Base-by-base conservation (phyloP, 2,113 vertebrate genomes). In the Nerophis ophidion region DNA sequence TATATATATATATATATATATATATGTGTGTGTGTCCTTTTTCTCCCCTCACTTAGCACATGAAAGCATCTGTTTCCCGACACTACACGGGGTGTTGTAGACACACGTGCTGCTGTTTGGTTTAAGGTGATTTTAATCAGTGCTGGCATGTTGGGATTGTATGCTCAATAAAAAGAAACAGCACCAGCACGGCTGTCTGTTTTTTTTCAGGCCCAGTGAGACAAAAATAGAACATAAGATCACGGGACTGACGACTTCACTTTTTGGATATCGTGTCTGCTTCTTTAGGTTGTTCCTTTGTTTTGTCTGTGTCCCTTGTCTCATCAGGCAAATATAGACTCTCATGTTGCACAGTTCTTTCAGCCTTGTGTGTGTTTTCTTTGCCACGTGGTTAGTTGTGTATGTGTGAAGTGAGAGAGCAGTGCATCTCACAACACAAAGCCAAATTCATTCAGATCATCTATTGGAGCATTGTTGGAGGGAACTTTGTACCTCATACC, bases 61-160 rank as follows among this genome's bases (percentile, higher is more conserved):
- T 80, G 74, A 78, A 61, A 81, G 70, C 64, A 36, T 53, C 65
- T 65, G 78, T 66, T 62, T 76, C 59, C 59, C 65, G 17, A 64
- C 63, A 63, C 66, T 66, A 66, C 61, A 63, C 77, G 46, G 16
- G 58, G 48, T 64, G 19, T 71, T 73, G 66, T 57, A 65, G 66
- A 71, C 71, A 64, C 76, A 70, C 26, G 26, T 66, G 46, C 71
- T 16, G 38, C 69, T 76, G 75, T 77, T 80, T 77, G 73, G 65
- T 68, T 83, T 63, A 60, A 72, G 65, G 62, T 81, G 73, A 83
- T 84, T 65, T 68, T 81, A 85, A 83, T 86, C 79, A 66, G 60
- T 33, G 56, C 46, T 67, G 79, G 65, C 70, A 72, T 9, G 58
- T 63, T 60, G 68, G 57, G 57, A 77, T 60, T 65, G 60, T 72